Percentiles rank a stretch among this genome's conserved stretches.
These are phyloP conservation scores for Aratinga solstitialis DNA, from an alignment of 2,797 vertebrate genomes.

Conservation along the genomic window DNA sequence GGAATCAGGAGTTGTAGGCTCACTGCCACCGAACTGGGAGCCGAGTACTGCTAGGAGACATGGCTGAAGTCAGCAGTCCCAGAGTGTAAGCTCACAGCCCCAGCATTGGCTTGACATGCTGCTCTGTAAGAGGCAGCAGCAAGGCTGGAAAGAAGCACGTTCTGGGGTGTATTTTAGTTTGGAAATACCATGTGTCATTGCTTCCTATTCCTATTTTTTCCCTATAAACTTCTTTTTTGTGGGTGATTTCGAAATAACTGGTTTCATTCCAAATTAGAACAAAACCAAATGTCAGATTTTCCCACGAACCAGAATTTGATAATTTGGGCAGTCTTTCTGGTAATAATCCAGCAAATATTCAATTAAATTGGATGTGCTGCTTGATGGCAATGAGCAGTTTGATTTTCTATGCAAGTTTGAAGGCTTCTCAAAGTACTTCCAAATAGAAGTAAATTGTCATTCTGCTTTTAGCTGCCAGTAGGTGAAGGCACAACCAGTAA, in stretches of 20 bases:
- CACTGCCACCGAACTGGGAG: not conserved
- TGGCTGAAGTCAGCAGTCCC: not conserved
- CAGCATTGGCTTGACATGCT: not conserved
- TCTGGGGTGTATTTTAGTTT: slow-evolving; percentile 10
- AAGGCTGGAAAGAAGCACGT: not conserved
- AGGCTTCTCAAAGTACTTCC: not conserved
- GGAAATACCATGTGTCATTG: slow-evolving; percentile 49
- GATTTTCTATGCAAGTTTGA: not conserved
- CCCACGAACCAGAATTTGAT: slow-evolving; percentile 51
- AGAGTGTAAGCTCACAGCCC: not conserved
- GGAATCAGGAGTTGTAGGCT: not conserved
- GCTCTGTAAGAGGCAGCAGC: not conserved
- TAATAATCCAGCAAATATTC: slow-evolving; percentile 1
- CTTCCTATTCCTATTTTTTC: slow-evolving; percentile 59
- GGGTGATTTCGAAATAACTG: slow-evolving; percentile 44
- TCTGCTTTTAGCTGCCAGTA: not conserved
- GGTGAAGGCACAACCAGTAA: not conserved
- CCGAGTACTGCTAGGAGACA: not conserved
- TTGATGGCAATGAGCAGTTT: not conserved
- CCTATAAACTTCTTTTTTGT: slow-evolving; percentile 43
- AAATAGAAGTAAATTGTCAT: not conserved
- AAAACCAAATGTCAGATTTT: slow-evolving; percentile 61
- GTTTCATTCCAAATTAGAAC: slow-evolving; percentile 9
- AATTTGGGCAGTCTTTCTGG: slow-evolving; percentile 39
- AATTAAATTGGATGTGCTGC: not conserved